Conservation (phyloP, 2,888 invertebrate species). For the Drosophila diplacantha region DNA sequence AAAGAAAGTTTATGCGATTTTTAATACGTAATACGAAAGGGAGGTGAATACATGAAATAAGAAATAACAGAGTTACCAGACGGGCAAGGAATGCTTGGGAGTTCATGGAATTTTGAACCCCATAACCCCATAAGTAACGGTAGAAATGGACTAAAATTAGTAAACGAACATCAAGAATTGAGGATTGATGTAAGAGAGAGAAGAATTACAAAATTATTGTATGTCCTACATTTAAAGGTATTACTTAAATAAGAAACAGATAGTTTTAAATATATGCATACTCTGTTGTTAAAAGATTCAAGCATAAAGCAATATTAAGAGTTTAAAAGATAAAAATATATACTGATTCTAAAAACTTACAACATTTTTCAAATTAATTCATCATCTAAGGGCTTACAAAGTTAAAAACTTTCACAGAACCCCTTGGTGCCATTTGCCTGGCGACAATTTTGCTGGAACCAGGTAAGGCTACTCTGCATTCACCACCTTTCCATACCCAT, state of each 20-base stretch:
- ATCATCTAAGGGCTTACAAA: too few relatives aligned
- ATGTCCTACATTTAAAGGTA: too few relatives aligned
- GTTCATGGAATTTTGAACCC: neutral
- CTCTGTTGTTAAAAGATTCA: neutral
- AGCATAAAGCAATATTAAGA: neutral
- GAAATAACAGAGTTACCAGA: neutral
- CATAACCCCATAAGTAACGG: neutral
- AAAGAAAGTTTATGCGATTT: neutral
- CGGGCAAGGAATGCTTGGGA: neutral
- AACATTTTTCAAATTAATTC: neutral
- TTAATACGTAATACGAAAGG: neutral
- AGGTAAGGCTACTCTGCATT: slow-evolving; percentile 45
- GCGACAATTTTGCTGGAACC: slow-evolving; percentile 30
- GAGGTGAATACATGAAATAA: neutral
- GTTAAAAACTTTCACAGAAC: neutral
- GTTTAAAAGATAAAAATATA: too few relatives aligned
- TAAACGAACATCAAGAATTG: too few relatives aligned
- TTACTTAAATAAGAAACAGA: too few relatives aligned
- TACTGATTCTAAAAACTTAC: neutral
- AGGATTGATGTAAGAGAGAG: too few relatives aligned
- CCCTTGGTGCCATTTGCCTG: neutral
- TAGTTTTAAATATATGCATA: too few relatives aligned
- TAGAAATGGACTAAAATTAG: too few relatives aligned
- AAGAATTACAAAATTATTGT: too few relatives aligned
- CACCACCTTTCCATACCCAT: neutral